Evolutionary conservation across 2,113 vertebrate species (phyloP).

Genomic region (Pteropus alecto): DNA sequence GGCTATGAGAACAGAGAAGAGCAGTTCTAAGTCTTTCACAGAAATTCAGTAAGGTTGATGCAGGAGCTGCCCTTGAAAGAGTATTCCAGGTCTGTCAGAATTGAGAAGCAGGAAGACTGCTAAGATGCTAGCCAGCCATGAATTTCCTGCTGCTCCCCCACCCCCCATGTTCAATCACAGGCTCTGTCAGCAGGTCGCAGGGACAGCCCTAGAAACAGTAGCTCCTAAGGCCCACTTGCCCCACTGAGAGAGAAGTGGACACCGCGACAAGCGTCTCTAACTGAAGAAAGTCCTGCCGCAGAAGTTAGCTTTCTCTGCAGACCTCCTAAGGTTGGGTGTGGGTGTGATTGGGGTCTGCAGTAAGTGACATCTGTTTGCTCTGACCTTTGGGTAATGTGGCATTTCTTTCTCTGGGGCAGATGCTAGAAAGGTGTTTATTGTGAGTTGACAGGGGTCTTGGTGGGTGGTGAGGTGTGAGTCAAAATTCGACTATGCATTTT

Average conservation of each 20-base stretch:
- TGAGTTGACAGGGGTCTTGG: conserved; percentile 81
- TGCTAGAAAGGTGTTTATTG: conserved; percentile 81
- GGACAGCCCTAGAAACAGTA: neutral
- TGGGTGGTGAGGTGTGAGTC: conserved; percentile 81
- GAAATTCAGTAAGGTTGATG: neutral
- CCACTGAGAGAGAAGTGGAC: neutral
- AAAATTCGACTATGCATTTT: conserved; percentile 77
- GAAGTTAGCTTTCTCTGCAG: conserved; percentile 46
- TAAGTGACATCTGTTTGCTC: conserved; percentile 80
- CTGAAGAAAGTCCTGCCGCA: conserved; percentile 1
- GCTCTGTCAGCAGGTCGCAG: neutral
- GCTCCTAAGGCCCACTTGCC: neutral
- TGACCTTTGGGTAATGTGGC: conserved; percentile 79
- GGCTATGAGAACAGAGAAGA: neutral
- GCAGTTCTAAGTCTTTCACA: neutral
- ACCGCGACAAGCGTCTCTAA: neutral
- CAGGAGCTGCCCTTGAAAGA: neutral
- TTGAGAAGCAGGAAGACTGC: neutral
- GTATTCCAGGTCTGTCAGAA: neutral
- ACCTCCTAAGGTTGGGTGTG: conserved; percentile 68
- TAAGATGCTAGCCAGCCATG: neutral
- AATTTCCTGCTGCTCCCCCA: neutral
- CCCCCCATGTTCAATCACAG: neutral
- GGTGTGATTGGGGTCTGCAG: conserved; percentile 76
- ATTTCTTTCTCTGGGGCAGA: conserved; percentile 79